Evolutionary conservation across 2,888 invertebrate species (phyloP), one percentile per base, ranked within the genome.

Genomic region (Cenopis cana): DNA sequence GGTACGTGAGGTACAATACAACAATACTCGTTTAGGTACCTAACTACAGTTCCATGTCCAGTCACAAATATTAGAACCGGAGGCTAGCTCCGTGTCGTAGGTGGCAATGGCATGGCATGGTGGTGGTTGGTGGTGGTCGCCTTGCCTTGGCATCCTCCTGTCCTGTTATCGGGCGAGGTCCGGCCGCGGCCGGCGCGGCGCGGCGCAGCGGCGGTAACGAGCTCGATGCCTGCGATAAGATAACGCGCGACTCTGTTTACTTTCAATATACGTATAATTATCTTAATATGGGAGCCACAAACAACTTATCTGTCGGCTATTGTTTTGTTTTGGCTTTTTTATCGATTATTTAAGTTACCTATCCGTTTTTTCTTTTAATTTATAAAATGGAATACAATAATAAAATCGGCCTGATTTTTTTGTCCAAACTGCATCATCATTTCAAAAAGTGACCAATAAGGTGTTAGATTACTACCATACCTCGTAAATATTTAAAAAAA

Each of bases 121-220:
- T n/a, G n/a, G n/a, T n/a, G n/a, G n/a, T n/a, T n/a, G n/a, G n/a
- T n/a, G 24, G 60, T 62, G 36, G 17, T 17, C 61, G 56, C 60
- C 76, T 74, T 75, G 56, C 60, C 76, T 74, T 75, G 74, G 50
- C 46, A 20, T 64, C 62, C 62, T 64, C 33, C 33, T 49, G 50
- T 64, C 33, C 33, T 49, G 50, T 62, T 62, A 50, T 46, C 50
- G 29, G 9, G 33, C 61, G 61, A 50, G 41, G 38, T 60, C 59
- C 41, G 59, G 50, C 24, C 61, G 56, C 17, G 20, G 3, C 24
- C n/a, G n/a, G n/a, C n/a, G n/a, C n/a, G n/a, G 24, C 24, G 24
- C 24, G 2, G 24, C 24, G 24, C 24, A 1, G 24, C 24, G 11
- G 10, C 57, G 36, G 41, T 29, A n/a, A 50, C 62, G 17, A 20